phyloP scores from a whole-genome alignment of 2,888 invertebrate species.

The Hymenopus coronatus region DNA sequence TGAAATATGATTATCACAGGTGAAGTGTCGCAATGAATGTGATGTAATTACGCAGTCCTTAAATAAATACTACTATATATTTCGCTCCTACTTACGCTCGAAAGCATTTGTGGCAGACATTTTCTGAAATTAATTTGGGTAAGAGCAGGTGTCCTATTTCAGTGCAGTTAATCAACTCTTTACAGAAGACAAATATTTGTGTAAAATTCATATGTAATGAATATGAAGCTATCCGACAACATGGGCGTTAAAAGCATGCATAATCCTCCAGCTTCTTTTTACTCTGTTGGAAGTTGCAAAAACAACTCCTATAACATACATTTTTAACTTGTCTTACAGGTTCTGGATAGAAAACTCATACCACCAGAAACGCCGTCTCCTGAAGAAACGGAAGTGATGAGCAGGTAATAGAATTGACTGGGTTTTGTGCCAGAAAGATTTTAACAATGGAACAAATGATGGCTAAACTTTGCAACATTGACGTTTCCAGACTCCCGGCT shows the following conservation, averaged over 20 bases:
- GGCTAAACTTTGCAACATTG: no score
- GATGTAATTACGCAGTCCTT: background rate
- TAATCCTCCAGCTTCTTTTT: no score
- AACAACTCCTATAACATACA: background rate
- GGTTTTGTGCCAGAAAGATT: background rate
- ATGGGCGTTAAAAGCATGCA: no score
- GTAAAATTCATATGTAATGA: background rate
- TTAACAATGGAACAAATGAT: no score
- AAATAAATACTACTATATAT: background rate
- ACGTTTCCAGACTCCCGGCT: no score
- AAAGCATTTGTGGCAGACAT: slow-evolving; percentile 36
- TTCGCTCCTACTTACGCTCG: slow-evolving; percentile 26
- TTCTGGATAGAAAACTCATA: slow-evolving; percentile 49
- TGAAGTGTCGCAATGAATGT: no score
- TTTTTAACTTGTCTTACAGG: slow-evolving; percentile 41
- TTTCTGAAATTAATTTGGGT: background rate
- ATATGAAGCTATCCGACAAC: background rate
- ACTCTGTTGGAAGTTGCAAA: no score
- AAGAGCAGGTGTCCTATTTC: background rate
- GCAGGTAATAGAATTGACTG: slow-evolving; percentile 36
- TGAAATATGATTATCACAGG: slow-evolving; percentile 38
- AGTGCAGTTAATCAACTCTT: background rate
- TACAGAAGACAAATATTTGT: no score
- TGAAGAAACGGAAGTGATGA: slow-evolving; percentile 42
- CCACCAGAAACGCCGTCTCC: slow-evolving; percentile 42